A percentile compares a stretch with the other conserved stretches of the same genome.
phyloP scores from a whole-genome alignment of 2,113 vertebrate genomes.

The Syngnathoides biaculeatus region DNA sequence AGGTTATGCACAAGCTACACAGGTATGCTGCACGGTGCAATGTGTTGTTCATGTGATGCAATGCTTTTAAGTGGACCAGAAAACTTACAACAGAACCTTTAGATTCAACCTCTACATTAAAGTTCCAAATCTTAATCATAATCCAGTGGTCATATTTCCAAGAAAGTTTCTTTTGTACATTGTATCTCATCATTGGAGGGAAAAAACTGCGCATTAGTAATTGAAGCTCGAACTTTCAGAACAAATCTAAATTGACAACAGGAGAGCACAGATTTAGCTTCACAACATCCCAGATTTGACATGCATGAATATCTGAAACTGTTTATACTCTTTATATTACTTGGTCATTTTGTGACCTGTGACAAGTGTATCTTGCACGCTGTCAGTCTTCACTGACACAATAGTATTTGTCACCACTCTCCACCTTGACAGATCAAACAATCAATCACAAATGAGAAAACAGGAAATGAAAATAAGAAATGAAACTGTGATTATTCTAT shows the following conservation, averaged over 20 bases:
- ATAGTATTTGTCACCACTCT: too few relatives aligned
- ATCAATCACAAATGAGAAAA: not conserved
- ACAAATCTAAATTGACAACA: slow-evolving; percentile 6
- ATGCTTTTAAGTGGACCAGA: slow-evolving; percentile 18
- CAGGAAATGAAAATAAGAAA: not conserved
- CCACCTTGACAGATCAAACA: too few relatives aligned
- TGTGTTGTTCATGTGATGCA: too few relatives aligned
- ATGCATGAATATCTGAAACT: not conserved
- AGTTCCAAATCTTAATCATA: not conserved
- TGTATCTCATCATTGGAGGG: not conserved
- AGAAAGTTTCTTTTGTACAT: not conserved
- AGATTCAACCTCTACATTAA: not conserved
- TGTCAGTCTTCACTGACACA: not conserved
- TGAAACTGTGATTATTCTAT: not conserved
- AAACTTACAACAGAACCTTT: slow-evolving; percentile 3
- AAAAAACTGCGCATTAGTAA: not conserved
- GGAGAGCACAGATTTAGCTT: not conserved
- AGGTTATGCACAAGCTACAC: too few relatives aligned
- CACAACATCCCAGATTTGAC: not conserved
- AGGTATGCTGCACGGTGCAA: too few relatives aligned
- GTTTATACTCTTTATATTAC: not conserved
- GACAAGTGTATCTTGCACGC: slow-evolving; percentile 8
- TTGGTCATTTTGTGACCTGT: slow-evolving; percentile 10
- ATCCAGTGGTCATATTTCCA: not conserved
- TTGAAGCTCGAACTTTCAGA: slow-evolving; percentile 11